Evolutionary conservation across 2,888 invertebrate genomes (phyloP).

Genomic region (Polydrusus cervinus): DNA sequence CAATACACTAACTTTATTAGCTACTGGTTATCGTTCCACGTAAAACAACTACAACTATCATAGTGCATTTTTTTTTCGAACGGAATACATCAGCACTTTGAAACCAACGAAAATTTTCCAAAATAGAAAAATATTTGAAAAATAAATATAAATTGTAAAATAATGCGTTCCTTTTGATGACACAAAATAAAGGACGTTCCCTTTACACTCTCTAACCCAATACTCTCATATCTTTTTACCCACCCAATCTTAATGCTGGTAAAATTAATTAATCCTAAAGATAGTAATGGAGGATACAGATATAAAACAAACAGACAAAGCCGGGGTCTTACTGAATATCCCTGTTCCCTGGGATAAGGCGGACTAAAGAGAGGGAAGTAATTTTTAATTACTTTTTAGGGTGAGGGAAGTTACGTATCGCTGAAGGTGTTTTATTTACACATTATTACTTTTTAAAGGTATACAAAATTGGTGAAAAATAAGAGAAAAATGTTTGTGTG

Average conservation of each 20-base stretch:
- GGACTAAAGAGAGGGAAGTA: slow-evolving; percentile 15
- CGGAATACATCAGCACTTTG: too few relatives aligned
- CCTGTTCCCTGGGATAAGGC: neutral
- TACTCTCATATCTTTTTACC: neutral
- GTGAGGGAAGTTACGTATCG: neutral
- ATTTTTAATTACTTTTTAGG: slow-evolving; percentile 16
- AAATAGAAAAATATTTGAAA: too few relatives aligned
- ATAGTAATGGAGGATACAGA: slow-evolving; percentile 21
- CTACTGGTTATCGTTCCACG: too few relatives aligned
- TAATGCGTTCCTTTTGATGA: too few relatives aligned
- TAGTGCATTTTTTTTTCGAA: too few relatives aligned
- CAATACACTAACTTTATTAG: too few relatives aligned
- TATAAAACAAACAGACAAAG: slow-evolving; percentile 43
- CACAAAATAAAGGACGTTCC: neutral
- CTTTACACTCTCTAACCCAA: neutral
- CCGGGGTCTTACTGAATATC: slow-evolving; percentile 29
- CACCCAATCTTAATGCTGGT: slow-evolving; percentile 10
- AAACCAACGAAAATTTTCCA: too few relatives aligned
- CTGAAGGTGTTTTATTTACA: neutral
- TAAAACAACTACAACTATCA: too few relatives aligned
- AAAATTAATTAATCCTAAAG: slow-evolving; percentile 27
- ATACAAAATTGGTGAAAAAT: too few relatives aligned
- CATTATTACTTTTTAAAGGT: neutral
- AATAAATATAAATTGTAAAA: too few relatives aligned
- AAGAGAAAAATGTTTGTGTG: too few relatives aligned